Percentiles rank a stretch among this genome's conserved stretches.
These are phyloP conservation scores for Polyploca ridens DNA, from an alignment of 2,888 invertebrate genomes.

Conservation along the genomic window DNA sequence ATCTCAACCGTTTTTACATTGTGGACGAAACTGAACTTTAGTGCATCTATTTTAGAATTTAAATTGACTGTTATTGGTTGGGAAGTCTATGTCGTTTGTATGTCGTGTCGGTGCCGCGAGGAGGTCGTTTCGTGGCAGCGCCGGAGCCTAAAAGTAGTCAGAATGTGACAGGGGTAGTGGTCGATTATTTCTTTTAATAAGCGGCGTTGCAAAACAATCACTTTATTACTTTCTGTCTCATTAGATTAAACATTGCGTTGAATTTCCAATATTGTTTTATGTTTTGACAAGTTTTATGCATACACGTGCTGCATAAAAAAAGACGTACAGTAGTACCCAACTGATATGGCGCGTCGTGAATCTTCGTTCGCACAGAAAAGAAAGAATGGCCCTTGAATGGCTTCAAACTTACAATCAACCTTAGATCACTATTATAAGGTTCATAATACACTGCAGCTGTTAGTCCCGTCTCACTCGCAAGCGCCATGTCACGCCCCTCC, in stretches of 20 bases:
- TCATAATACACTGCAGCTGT: too few species aligned
- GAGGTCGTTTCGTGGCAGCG: conserved; percentile 67
- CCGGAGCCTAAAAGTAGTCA: conserved; percentile 64
- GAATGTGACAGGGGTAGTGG: conserved; percentile 57
- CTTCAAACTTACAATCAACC: too few species aligned
- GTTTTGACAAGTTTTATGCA: too few species aligned
- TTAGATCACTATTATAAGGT: too few species aligned
- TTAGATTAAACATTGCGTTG: conserved; percentile 33
- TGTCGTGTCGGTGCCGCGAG: conserved; percentile 47
- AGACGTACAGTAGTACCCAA: too few species aligned
- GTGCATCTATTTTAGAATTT: conserved; percentile 20
- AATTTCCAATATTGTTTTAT: too few species aligned
- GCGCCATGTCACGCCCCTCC: too few species aligned
- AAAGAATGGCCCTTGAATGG: too few species aligned
- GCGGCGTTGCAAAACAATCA: conserved; percentile 51
- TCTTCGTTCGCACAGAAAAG: too few species aligned
- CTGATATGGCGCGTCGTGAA: too few species aligned
- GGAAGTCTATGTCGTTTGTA: conserved; percentile 36
- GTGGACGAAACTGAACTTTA: conserved; percentile 40
- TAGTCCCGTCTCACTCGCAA: too few species aligned
- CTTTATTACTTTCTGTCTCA: conserved; percentile 56
- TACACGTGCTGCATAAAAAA: too few species aligned
- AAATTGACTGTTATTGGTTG: conserved; percentile 24
- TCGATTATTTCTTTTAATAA: conserved; percentile 58
- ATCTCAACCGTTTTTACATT: conserved; percentile 48